phyloP scores from a whole-genome alignment of 1,140 invertebrate species.

The Saxidomus purpurata region DNA sequence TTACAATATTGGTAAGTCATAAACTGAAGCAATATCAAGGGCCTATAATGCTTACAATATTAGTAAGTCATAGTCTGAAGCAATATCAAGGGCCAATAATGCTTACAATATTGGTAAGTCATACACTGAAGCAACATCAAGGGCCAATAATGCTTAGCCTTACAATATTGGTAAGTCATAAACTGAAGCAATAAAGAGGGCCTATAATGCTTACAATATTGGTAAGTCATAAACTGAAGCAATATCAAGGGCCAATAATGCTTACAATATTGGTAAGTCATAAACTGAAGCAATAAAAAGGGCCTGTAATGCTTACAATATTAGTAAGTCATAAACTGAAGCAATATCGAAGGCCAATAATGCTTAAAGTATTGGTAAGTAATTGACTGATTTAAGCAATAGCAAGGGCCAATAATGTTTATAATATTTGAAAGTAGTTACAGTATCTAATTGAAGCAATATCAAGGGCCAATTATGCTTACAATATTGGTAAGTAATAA shows the following conservation, averaged over 20 bases:
- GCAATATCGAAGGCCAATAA: conserved; percentile 90
- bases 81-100: conserved; percentile 90
- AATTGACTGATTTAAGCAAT: too few species aligned
- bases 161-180: conserved; percentile 90
- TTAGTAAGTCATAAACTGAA: too few species aligned
- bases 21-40: too few species aligned
- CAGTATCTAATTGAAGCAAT: too few species aligned
- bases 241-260: conserved; percentile 89
- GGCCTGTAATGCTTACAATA: conserved; percentile 90
- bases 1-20: conserved; percentile 90
- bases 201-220: too few species aligned
- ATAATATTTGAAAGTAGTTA: conserved; percentile 90
- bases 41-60: conserved; percentile 89
- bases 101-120: conserved; percentile 89
- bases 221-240: too few species aligned
- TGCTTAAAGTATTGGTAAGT: conserved; percentile 90
- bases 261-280: conserved; percentile 90
- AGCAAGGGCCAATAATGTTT: conserved; percentile 89
- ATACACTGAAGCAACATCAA: too few species aligned
- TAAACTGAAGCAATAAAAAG: too few species aligned
- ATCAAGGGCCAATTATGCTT: too few species aligned
- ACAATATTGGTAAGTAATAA: too few species aligned
- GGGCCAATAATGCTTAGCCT: conserved; percentile 90
- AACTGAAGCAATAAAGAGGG: too few species aligned
- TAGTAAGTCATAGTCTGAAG: too few species aligned